These are phyloP conservation scores for Gibbula magus DNA, from an alignment of 2,888 invertebrate genomes.

Conservation along the genomic window DNA sequence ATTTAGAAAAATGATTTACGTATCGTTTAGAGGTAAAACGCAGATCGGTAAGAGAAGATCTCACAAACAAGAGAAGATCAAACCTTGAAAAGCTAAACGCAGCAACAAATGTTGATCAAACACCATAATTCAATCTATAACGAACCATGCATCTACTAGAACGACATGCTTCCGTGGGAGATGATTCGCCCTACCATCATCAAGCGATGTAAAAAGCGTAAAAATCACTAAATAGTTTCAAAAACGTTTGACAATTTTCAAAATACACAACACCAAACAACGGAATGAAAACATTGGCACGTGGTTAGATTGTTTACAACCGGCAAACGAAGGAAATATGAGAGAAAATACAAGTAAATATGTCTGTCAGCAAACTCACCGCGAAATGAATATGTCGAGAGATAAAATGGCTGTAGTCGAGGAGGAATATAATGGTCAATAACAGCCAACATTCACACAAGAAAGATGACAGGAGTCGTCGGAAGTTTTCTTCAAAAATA, in stretches of 20 bases:
- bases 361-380: background rate
- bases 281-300: slow-evolving; percentile 24
- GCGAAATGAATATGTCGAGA: slow-evolving; percentile 25
- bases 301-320: slow-evolving; percentile 22
- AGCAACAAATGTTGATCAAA: too few species aligned
- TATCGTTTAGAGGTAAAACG: too few species aligned
- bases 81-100: too few species aligned
- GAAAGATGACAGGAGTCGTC: slow-evolving; percentile 18
- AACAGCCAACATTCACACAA: slow-evolving; percentile 17
- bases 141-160: background rate
- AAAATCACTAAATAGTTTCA: background rate
- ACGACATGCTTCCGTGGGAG: background rate
- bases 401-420: slow-evolving; percentile 26
- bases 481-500: slow-evolving; percentile 29
- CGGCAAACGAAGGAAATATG: slow-evolving; percentile 20
- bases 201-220: background rate
- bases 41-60: too few species aligned
- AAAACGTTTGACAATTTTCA: slow-evolving; percentile 17
- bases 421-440: slow-evolving; percentile 25
- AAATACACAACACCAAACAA: slow-evolving; percentile 28
- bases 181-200: background rate
- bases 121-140: too few species aligned
- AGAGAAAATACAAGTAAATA: slow-evolving; percentile 18
- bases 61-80: too few species aligned
- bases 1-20: too few species aligned